phyloP scores from a whole-genome alignment of 2,888 invertebrate species.

The Lithosia quadra region DNA sequence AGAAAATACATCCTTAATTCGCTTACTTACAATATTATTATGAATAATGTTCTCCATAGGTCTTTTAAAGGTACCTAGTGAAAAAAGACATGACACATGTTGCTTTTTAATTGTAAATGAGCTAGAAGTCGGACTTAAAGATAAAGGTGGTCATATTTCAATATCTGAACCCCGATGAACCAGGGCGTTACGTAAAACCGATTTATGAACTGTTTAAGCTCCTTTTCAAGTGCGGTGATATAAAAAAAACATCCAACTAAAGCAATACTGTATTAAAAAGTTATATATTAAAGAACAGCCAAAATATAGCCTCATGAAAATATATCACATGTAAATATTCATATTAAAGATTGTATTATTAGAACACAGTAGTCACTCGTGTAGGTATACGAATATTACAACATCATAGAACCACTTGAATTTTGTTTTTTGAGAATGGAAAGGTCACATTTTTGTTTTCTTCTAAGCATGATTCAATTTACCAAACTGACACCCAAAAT shows the following conservation, averaged over 20 bases:
- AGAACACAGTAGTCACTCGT: background rate
- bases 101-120: background rate
- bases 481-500: constrained; percentile 14
- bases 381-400: background rate
- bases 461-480: background rate
- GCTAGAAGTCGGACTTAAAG: constrained; percentile 50
- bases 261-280: background rate
- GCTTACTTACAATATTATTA: background rate
- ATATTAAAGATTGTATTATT: too few relatives aligned
- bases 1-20: constrained; percentile 10
- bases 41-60: too few relatives aligned
- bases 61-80: too few relatives aligned
- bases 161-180: constrained; percentile 78
- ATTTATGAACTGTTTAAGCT: constrained; percentile 83
- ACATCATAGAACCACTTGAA: too few relatives aligned
- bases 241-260: constrained; percentile 34
- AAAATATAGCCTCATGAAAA: background rate
- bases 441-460: background rate
- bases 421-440: background rate
- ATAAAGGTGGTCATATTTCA: constrained; percentile 81
- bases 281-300: background rate
- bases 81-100: too few relatives aligned
- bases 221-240: constrained; percentile 74
- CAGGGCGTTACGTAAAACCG: constrained; percentile 77
- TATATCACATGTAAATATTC: background rate